Base-by-base conservation (phyloP, 2,888 invertebrate species). In the Idaea dimidiata region DNA sequence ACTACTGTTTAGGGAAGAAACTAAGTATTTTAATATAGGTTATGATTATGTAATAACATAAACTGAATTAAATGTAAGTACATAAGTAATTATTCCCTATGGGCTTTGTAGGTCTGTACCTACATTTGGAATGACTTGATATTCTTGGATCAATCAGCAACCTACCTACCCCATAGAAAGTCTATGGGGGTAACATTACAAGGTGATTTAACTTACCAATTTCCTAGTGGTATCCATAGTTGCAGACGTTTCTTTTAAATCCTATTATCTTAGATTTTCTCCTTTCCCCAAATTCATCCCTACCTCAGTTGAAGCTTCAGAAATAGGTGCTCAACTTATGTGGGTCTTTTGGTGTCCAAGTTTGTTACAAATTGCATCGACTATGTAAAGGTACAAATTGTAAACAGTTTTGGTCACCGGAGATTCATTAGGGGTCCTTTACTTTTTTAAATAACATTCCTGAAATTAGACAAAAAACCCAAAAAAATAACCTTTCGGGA, bases 141-240 rank as follows among this genome's bases (percentile, higher is more conserved):
- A 43, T 43, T 43, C 43, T 4, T 43, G 2, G 43, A 33, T 43
- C 14, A 8, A 8, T 10, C 14, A 33, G 7, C 14, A 8, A 8
- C 43, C 14, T 10, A 24, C 24, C 24, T 24, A 24, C 5, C 24
- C 43, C 43, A 43, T 14, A 8, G 14, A 33, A 33, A 43, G 43
- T 5, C 14, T 43, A 3, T 14, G 43, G 8, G 14, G 10, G 10
- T 43, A 43, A 43, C 43, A 14, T 43, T 6, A 10, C 43, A 43
- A 43, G 10, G 14, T 14, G 43, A 31, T 54, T n/a, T 5, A 16
- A 71, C 79, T 75, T 69, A 80, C 80, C 65, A 73, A 63, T 65
- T 62, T 65, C 59, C 67, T 72, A 61, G 73, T 68, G 59, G 64
- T 72, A 62, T 62, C 74, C 79, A 80, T 79, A 14, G 10, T 43